These are phyloP conservation scores for Corvus cornix DNA, from an alignment of 2,113 vertebrate species.

Conservation along the genomic window DNA sequence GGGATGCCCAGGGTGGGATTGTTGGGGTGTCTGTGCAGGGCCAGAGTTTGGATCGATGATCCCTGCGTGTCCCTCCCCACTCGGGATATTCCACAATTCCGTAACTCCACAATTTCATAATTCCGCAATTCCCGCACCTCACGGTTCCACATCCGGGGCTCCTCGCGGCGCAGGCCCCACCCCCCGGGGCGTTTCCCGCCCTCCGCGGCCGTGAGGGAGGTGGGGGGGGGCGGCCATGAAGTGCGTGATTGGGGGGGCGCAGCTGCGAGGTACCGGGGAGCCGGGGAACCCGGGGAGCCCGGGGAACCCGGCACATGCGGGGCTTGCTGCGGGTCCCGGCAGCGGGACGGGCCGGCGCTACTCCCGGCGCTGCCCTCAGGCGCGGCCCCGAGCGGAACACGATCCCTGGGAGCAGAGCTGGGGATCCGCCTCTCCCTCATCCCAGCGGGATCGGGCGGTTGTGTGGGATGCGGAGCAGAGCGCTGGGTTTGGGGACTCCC, in stretches of 20 bases:
- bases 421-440: neutral
- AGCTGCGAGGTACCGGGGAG: constrained; percentile 25
- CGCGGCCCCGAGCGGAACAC: neutral
- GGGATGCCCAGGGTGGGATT: neutral
- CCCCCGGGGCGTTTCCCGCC: neutral
- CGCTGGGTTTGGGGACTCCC: neutral
- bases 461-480: fast-evolving
- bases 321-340: fast-evolving
- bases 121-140: fast-evolving
- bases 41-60: fast-evolving
- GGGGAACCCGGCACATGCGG: neutral
- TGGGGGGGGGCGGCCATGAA: neutral
- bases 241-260: neutral
- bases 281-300: neutral
- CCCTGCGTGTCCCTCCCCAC: neutral
- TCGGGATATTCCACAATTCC: no score
- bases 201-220: neutral
- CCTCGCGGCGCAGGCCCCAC: neutral
- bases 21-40: neutral
- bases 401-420: neutral
- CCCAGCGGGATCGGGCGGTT: fast-evolving
- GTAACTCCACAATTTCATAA: fast-evolving
- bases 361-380: neutral
- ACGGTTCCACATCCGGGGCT: neutral
- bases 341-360: neutral